phyloP scores from a whole-genome alignment of 2,888 invertebrate genomes.

The Zootermopsis nevadensis region DNA sequence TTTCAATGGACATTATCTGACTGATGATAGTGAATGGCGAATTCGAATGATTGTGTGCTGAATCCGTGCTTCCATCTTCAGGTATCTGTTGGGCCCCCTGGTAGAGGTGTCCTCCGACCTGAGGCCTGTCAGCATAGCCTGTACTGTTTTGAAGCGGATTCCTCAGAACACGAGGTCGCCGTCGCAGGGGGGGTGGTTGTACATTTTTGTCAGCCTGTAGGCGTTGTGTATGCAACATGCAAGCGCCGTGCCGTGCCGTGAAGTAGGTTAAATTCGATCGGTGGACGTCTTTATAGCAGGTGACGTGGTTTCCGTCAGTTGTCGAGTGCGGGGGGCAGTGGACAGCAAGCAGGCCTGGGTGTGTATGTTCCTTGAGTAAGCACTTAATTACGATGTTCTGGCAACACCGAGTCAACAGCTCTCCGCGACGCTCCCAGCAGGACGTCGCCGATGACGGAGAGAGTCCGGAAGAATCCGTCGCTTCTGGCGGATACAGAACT shows the following conservation, averaged over 20 bases:
- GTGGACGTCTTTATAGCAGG: neutral
- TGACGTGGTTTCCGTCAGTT: neutral
- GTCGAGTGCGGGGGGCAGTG: neutral
- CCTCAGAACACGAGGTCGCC: too few relatives aligned
- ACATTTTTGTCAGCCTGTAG: too few relatives aligned
- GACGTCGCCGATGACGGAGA: constrained; percentile 56
- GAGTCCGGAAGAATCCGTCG: neutral
- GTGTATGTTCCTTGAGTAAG: too few relatives aligned
- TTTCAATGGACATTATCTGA: too few relatives aligned
- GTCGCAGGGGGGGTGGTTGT: too few relatives aligned
- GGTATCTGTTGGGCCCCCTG: too few relatives aligned
- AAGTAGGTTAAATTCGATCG: neutral
- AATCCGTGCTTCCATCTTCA: too few relatives aligned
- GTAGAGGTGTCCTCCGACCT: too few relatives aligned
- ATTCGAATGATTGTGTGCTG: too few relatives aligned
- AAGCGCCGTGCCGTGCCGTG: neutral
- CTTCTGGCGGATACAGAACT: neutral
- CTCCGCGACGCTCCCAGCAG: constrained; percentile 62
- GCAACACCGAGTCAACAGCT: constrained; percentile 62
- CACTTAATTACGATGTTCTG: constrained; percentile 54
- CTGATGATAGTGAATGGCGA: too few relatives aligned
- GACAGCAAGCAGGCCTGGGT: neutral
- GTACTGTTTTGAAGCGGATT: too few relatives aligned
- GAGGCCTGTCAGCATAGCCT: too few relatives aligned
- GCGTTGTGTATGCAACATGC: neutral